Evolutionary conservation across 1,140 invertebrate species (phyloP).

Genomic region (Drosophila varians): DNA sequence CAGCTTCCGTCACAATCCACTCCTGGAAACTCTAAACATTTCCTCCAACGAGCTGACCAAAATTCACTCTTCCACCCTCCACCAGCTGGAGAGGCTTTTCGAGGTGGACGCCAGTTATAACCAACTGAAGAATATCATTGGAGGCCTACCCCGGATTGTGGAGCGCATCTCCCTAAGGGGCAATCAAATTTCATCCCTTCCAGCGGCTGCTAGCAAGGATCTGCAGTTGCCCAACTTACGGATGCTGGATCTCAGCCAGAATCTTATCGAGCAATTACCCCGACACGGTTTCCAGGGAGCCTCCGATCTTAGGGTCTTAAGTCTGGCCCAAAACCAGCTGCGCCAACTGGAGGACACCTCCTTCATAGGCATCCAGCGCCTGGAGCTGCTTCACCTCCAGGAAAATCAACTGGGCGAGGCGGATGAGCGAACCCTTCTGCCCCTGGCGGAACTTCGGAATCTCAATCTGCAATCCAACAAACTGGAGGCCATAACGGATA

Average conservation of each 20-base stretch:
- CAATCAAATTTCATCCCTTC: conserved; percentile 89
- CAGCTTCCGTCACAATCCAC: conserved; percentile 88
- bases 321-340: conserved; percentile 91
- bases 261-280: conserved; percentile 89
- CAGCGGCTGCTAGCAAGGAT: conserved; percentile 87
- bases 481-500: conserved; percentile 88
- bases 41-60: conserved; percentile 89
- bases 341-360: conserved; percentile 88
- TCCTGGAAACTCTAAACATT: conserved; percentile 91
- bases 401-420: conserved; percentile 90
- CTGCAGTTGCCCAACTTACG: conserved; percentile 88
- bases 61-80: conserved; percentile 89
- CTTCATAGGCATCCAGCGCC: conserved; percentile 88
- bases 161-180: conserved; percentile 90
- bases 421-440: conserved; percentile 87
- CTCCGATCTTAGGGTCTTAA: conserved; percentile 88
- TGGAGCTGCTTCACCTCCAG: conserved; percentile 90
- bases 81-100: conserved; percentile 89
- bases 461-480: conserved; percentile 91
- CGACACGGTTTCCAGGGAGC: conserved; percentile 88
- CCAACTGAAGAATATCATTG: conserved; percentile 88
- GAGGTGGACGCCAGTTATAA: conserved; percentile 92
- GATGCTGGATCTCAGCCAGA: conserved; percentile 90
- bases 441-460: conserved; percentile 87
- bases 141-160: conserved; percentile 89